Evolutionary conservation across 2,888 invertebrate genomes (phyloP).

Genomic region (Nemoura dubitans): DNA sequence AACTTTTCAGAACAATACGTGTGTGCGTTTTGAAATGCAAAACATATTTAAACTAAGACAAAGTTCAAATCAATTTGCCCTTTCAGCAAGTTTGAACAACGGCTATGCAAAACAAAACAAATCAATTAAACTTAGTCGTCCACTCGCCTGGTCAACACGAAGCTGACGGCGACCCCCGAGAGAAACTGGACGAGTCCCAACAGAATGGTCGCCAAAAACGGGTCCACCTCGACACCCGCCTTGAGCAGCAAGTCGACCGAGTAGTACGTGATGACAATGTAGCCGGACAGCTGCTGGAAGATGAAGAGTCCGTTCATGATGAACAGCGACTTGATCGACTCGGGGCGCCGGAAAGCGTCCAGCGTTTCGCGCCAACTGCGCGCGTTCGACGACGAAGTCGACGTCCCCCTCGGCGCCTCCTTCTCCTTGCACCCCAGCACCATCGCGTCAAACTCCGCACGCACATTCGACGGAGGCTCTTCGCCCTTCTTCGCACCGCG

Average conservation of each 20-base stretch:
- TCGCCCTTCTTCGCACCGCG: background rate
- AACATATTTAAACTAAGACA: too few species aligned
- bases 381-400: background rate
- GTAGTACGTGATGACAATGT: slow-evolving; percentile 67
- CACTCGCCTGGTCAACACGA: slow-evolving; percentile 60
- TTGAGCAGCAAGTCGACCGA: slow-evolving; percentile 64
- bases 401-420: background rate
- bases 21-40: too few species aligned
- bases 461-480: background rate
- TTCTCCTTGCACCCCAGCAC: background rate
- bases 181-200: slow-evolving; percentile 63
- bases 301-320: slow-evolving; percentile 64
- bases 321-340: slow-evolving; percentile 62
- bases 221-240: slow-evolving; percentile 62
- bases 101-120: background rate
- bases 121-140: background rate
- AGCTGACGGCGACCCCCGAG: slow-evolving; percentile 61
- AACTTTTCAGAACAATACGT: too few species aligned
- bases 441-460: background rate
- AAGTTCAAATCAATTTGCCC: background rate
- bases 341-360: slow-evolving; percentile 56
- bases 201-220: slow-evolving; percentile 62
- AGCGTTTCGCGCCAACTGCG: background rate
- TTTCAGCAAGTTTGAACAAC: background rate
- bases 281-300: slow-evolving; percentile 68